Base-by-base conservation (phyloP, 2,113 vertebrate genomes). In the Conger conger region DNA sequence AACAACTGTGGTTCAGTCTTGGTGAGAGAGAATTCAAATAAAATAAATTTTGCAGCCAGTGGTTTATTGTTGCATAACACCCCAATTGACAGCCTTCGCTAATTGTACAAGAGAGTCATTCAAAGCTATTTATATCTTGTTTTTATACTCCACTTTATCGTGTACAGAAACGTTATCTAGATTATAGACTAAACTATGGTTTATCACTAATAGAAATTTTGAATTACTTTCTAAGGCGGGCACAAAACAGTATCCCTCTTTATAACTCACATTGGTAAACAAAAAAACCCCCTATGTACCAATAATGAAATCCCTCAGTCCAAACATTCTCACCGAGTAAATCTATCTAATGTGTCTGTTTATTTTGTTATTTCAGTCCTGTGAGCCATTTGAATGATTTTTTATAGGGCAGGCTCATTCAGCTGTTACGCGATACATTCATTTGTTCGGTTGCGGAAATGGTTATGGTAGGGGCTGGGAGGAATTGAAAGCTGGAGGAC, bases 1-100 rank as follows among this genome's bases (percentile, higher is more conserved):
- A 73, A 88, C 89, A 93, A 89, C 91, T 90, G 90, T 91, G 91
- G 90, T 90, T 87, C 90, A 90, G 91, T 90, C 91, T 89, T 87
- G 89, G 82, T 76, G 76, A 68, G 84, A 60, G 42, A 9, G 36
- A 79, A 80, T 86, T 83, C 80, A 80, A 82, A 54, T 84, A 40
- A 16, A 80, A 63, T 42, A 57, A 76, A 63, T 37, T 76, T 11
- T n/a, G 42, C 57, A 86, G 30, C 82, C 89, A 87, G 86, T 84
- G 89, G 87, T 83, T 87, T 90, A 88, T 82, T 89, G 85, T 89
- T 88, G 81, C 88, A 87, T 88, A 89, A 89, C 77, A 88, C 80
- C 86, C 80, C 63, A 84, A 68, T 89, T 85, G 83, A 89, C 84
- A 83, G 73, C 80, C 60, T 76, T 82, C 80, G 76, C 57, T 85